Percentiles rank a stretch among this genome's conserved stretches.
These are phyloP conservation scores for Plusia festucae DNA, from an alignment of 2,888 invertebrate genomes.

Conservation along the genomic window DNA sequence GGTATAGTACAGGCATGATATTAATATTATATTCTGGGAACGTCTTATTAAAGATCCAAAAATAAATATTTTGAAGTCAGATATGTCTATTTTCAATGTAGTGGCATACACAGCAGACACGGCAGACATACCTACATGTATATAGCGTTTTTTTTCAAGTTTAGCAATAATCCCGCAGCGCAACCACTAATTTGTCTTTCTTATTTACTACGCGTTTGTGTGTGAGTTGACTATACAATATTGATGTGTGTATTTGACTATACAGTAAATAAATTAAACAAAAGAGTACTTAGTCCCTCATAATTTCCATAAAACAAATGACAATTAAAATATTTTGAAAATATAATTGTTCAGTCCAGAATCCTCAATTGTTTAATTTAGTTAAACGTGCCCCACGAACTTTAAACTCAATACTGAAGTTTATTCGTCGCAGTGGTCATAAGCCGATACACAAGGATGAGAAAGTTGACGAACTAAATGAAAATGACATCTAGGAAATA, in stretches of 20 bases:
- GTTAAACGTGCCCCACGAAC: slow-evolving; percentile 66
- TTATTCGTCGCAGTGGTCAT: slow-evolving; percentile 66
- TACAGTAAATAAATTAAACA: not conserved
- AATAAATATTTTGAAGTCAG: not conserved
- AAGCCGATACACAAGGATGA: slow-evolving; percentile 51
- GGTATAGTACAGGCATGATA: not conserved
- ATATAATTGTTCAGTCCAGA: slow-evolving; percentile 48
- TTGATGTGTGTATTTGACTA: too few species aligned
- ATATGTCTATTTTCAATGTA: not conserved
- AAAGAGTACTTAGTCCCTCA: not conserved
- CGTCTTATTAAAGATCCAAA: not conserved
- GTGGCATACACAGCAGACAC: too few species aligned
- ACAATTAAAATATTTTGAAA: slow-evolving; percentile 10
- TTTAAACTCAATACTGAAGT: slow-evolving; percentile 71
- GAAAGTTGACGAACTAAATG: slow-evolving; percentile 6
- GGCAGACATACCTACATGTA: too few species aligned
- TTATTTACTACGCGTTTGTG: too few species aligned
- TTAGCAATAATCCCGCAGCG: too few species aligned
- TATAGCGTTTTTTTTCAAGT: too few species aligned
- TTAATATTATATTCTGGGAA: not conserved
- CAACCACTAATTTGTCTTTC: too few species aligned
- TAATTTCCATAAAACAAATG: not conserved
- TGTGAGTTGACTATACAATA: too few species aligned
- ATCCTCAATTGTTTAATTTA: slow-evolving; percentile 64
- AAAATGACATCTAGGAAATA: too few species aligned